These are phyloP conservation scores for Rhaphigaster nebulosa DNA, from an alignment of 2,888 invertebrate genomes.

Conservation along the genomic window DNA sequence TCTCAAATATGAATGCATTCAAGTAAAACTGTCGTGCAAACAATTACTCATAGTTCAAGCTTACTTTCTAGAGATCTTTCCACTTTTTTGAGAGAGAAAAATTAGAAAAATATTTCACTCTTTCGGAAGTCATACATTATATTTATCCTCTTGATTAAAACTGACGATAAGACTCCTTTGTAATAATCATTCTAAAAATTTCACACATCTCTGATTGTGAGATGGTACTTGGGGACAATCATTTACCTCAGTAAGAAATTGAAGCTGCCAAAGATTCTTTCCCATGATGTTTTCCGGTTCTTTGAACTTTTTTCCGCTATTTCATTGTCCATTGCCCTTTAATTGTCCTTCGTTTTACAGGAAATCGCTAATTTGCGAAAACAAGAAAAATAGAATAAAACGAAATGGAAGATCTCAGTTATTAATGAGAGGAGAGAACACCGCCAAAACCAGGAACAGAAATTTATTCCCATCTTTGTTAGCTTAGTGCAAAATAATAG, in stretches of 20 bases:
- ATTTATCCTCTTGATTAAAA: not conserved
- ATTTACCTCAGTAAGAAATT: not conserved
- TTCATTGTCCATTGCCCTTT: slow-evolving; percentile 10
- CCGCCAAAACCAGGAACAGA: not conserved
- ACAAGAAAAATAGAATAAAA: not conserved
- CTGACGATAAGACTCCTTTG: not conserved
- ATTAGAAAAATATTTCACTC: not conserved
- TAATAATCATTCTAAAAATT: not conserved
- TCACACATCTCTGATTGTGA: not conserved
- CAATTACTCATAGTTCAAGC: too few relatives aligned
- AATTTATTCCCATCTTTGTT: not conserved
- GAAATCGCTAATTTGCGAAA: slow-evolving; percentile 13
- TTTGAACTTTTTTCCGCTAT: not conserved
- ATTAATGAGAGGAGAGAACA: not conserved
- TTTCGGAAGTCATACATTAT: not conserved
- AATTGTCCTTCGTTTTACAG: not conserved
- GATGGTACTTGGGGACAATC: not conserved
- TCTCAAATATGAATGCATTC: too few relatives aligned
- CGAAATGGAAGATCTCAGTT: not conserved
- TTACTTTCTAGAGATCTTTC: not conserved
- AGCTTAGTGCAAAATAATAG: not conserved
- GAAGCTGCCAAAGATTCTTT: not conserved
- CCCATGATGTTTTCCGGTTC: slow-evolving; percentile 14
- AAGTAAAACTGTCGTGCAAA: too few relatives aligned
- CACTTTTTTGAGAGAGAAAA: not conserved